Evolutionary conservation across 2,888 invertebrate species (phyloP), one percentile per base, ranked within the genome.

Genomic region (Leucozona laternaria): DNA sequence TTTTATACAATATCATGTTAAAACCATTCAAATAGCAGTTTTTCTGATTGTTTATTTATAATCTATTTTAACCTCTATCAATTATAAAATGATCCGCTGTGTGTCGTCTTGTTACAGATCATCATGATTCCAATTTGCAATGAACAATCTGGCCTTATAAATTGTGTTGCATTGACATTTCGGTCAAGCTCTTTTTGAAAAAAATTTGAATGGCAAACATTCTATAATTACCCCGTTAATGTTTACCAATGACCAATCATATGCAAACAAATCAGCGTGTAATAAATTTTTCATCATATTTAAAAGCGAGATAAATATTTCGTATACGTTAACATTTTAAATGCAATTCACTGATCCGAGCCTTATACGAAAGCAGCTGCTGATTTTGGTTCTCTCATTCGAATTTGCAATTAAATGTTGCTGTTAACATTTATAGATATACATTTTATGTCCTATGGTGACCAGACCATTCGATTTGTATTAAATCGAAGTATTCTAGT

Each of bases 131-230:
- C 64, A 55, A 22, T 55, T 71, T 72, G 20, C 1, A 53, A 25
- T 25, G 25, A 15, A 40, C 4, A 15, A 5, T 10, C 22, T 4
- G 2, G 11, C 10, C 7, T 7, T 17, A 43, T 17, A 17, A 43
- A 11, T 31, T 31, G 60, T 53, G 50, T 50, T 48, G 37, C 57
- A 62, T 55, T 72, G 75, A 80, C 80, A 80, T 80, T 80, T 75
- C 55, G 68, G 68, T 17, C 43, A 43, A 43, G 53, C 73, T 43
- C n/a, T 53, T 31, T 28, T 53, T 60, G 25, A 31, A 57, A 57
- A 34, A 37, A 20, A 40, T 72, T 13, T 60, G 48, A 58, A 40
- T 50, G 45, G 58, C 17, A 43, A 17, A 8, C 62, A 45, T 53
- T 50, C 80, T 17, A 31, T 78, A 80, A 70, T 70, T 62, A 75